A percentile compares a stretch with the other conserved stretches of the same genome.
These are phyloP conservation scores for Yponomeuta evonymella DNA, from an alignment of 2,888 invertebrate genomes.

Conservation along the genomic window DNA sequence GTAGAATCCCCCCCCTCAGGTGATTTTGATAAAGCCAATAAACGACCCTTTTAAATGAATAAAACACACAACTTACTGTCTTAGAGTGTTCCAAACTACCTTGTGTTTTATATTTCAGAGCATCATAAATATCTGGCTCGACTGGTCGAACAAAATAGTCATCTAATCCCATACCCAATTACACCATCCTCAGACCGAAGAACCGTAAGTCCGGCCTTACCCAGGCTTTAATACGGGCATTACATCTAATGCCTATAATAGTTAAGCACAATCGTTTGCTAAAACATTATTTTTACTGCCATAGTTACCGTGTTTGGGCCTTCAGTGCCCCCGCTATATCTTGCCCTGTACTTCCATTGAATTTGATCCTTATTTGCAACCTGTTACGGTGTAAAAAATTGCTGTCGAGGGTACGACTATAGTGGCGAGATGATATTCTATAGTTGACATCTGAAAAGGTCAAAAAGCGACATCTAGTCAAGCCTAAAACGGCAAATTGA, in stretches of 20 bases:
- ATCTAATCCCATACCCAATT: constrained; percentile 7
- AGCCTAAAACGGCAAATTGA: constrained; percentile 13
- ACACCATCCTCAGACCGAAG: constrained; percentile 1
- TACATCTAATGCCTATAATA: constrained; percentile 1
- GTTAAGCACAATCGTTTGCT: constrained; percentile 5
- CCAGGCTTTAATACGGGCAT: constrained; percentile 4
- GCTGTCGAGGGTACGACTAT: not conserved
- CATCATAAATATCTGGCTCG: not conserved
- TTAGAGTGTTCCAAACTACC: too few species aligned
- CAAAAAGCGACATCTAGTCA: constrained; percentile 12
- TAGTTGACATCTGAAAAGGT: constrained; percentile 9
- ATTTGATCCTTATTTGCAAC: not conserved
- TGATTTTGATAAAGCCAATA: too few species aligned
- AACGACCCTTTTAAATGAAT: too few species aligned
- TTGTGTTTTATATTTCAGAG: not conserved
- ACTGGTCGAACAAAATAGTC: not conserved
- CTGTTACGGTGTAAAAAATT: not conserved
- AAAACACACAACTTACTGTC: too few species aligned
- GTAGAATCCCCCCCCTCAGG: too few species aligned
- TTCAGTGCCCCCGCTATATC: not conserved
- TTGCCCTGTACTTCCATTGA: not conserved
- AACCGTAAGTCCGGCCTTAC: not conserved
- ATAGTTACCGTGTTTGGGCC: constrained; percentile 27
- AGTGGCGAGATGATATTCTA: not conserved
- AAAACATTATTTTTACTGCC: constrained; percentile 31